These are phyloP conservation scores for Megaceryle alcyon DNA, from an alignment of 2,797 vertebrate genomes.

Conservation along the genomic window DNA sequence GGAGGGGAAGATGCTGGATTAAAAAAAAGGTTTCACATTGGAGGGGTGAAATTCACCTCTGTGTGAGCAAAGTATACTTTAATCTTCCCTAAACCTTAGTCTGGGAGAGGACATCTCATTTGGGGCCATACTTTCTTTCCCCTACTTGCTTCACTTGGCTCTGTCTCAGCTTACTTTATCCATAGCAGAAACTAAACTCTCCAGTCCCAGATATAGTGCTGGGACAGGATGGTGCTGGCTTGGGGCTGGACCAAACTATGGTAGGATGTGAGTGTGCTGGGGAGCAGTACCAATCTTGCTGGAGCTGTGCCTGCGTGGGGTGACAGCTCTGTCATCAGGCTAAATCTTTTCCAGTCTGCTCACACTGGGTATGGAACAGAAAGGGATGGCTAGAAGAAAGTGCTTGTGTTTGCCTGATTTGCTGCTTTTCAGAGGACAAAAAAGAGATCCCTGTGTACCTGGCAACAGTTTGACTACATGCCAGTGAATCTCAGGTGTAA, in stretches of 20 bases:
- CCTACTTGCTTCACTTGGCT: not conserved
- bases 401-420: not conserved
- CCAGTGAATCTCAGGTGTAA: not conserved
- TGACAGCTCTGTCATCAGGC: not conserved
- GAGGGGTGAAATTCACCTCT: not conserved
- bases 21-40: not conserved
- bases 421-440: not conserved
- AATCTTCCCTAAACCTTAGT: not conserved
- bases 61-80: rapidly evolving
- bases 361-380: not conserved
- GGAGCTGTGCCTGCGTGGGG: not conserved
- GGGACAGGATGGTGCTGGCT: not conserved
- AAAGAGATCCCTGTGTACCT: not conserved
- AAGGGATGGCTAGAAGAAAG: rapidly evolving
- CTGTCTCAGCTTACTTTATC: not conserved
- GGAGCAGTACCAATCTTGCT: not conserved
- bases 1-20: not conserved
- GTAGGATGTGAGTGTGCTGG: not conserved
- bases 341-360: not conserved
- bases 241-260: not conserved
- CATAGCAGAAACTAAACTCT: not conserved
- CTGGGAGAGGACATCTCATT: not conserved
- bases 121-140: rapidly evolving
- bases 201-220: not conserved
- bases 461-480: not conserved